Evolutionary conservation across 2,113 vertebrate genomes (phyloP), one percentile per base, ranked within the genome.

Genomic region (Peromyscus leucopus): DNA sequence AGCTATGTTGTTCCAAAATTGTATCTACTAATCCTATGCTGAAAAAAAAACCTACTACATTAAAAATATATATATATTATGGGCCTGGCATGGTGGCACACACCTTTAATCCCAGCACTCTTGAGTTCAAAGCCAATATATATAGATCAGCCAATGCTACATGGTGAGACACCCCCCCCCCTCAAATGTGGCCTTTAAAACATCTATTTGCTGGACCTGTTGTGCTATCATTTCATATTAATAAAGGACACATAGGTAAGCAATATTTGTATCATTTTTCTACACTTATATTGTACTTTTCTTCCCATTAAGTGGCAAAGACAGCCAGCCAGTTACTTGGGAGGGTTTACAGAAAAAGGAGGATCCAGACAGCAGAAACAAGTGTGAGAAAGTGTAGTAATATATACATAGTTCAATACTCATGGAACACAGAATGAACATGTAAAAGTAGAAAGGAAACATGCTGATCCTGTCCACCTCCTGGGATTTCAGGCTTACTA

Each of bases 1-100:
- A 71, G 42, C 13, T 83, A 76, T 84, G 51, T 7, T 80, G n/a
- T 83, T 93, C 82, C 59, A 92, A 95, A 97, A 76, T 36, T n/a
- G 26, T 48, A 67, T 36, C 46, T 84, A 57, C 11, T 21, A 51
- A 26, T 48, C 46, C 21, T 31, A 74, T 74, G 59, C 67, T 75
- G 6, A 57, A 0, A 69, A 8, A 9, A 46, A 51, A 51, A 55
- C 1, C 51, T 11, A 55, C 55, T 55, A 55, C 55, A 55, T 55
- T 55, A 55, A 15, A 55, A 55, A 55, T 55, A 55, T 55, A 55
- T 55, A 55, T 55, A 15, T 55, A 55, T 63, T 59, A 46, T 67
- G 26, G 42, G 28, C 28, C 28, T 19, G 42, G 28, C 19, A 65
- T 48, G 31, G 28, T 69, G 17, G 63, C 19, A 67, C 31, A 71